These are phyloP conservation scores for Ormyrus labotus DNA, from an alignment of 2,888 invertebrate genomes.

Conservation along the genomic window DNA sequence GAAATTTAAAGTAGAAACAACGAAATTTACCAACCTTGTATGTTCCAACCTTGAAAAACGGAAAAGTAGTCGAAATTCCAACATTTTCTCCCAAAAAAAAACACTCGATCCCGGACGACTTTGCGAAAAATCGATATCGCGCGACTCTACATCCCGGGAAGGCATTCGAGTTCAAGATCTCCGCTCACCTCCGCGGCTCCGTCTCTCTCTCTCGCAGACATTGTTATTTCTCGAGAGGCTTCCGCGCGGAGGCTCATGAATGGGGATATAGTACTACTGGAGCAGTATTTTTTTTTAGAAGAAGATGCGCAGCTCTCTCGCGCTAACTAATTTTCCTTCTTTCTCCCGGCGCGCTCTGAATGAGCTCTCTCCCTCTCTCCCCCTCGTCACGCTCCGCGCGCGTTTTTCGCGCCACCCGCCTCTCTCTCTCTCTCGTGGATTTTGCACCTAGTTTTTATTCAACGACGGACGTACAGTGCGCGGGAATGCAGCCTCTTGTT, in stretches of 20 bases:
- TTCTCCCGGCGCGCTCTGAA: constrained; percentile 12
- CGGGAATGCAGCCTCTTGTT: too few relatives aligned
- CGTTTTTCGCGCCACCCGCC: constrained; percentile 20
- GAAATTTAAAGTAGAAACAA: too few relatives aligned
- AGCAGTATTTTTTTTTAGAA: constrained; percentile 8
- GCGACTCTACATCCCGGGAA: too few relatives aligned
- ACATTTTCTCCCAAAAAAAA: too few relatives aligned
- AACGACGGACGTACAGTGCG: not conserved
- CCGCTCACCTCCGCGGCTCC: too few relatives aligned
- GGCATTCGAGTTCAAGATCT: too few relatives aligned
- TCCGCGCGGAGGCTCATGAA: constrained; percentile 19
- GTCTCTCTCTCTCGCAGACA: not conserved
- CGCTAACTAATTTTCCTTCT: constrained; percentile 39
- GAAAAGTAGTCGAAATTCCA: too few relatives aligned
- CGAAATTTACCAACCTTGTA: too few relatives aligned
- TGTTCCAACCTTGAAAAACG: too few relatives aligned
- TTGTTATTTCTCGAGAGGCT: constrained; percentile 37
- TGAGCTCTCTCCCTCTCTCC: constrained; percentile 3
- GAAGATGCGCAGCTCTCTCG: constrained; percentile 17
- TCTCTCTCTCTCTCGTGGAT: not conserved
- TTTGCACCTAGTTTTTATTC: constrained; percentile 15
- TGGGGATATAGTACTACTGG: constrained; percentile 12
- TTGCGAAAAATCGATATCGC: too few relatives aligned
- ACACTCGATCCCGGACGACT: too few relatives aligned
- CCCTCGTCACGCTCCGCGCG: constrained; percentile 27